Base-by-base conservation (phyloP, 2,888 invertebrate genomes). In the Onchidella celtica region DNA sequence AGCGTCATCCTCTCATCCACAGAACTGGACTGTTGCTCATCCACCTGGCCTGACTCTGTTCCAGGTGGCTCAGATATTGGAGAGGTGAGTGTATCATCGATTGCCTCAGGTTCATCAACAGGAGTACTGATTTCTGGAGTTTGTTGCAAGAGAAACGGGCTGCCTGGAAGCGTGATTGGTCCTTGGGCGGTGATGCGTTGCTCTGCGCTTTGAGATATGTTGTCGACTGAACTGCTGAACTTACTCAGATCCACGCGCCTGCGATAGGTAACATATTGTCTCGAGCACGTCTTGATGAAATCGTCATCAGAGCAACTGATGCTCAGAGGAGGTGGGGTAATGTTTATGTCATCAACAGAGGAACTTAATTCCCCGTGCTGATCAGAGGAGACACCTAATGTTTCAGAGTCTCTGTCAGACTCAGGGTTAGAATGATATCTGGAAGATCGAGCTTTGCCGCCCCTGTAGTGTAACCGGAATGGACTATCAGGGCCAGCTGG, bases 171-270 rank as follows among this genome's bases (percentile, higher is more conserved):
- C 2, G 38, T n/a, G 1, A 14, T 21, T 57, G 55, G 36, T 57
- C 36, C 68, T 55, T 55, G 68, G 0, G 47, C 36, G 38, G 61
- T 24, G 11, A 9, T 61, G 27, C 32, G 40, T n/a, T 61, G 38
- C 2, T 70, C 38, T 14, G 34, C 40, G 6, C 4, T 6, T 3
- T 3, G 29, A n/a, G 59, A 3, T 27, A 79, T 4, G 32, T 73
- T 65, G n/a, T 79, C 79, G 2, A 79, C 79, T 0, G 79, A 79
- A 21, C 79, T 79, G 73, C 79, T 79, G 34, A 79, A 79, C 17
- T 61, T 72, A 65, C 65, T 79, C 55, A 73, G 21, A 24, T 79
- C 73, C 11, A 79, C n/a, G 21, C 11, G 47, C 27, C 70, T 63
- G 21, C 47, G n/a, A 14, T 72, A 55, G 2, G 59, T 11, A 3